These are phyloP conservation scores for Parazoanthus atlanticus DNA, from an alignment of 92 coral and sea anemone species.

Conservation along the genomic window DNA sequence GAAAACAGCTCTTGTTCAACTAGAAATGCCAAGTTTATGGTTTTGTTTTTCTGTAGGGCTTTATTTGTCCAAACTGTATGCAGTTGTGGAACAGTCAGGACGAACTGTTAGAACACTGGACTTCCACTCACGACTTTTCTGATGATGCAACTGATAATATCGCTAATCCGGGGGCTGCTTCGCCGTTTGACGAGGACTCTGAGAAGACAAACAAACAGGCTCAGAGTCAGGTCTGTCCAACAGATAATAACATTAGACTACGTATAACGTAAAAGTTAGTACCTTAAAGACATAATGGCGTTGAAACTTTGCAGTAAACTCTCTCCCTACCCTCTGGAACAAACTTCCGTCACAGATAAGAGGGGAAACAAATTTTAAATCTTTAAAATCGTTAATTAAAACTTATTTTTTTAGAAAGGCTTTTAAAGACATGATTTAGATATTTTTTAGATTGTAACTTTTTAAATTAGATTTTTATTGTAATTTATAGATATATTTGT, in stretches of 20 bases:
- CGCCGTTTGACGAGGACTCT: not conserved
- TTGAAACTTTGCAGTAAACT: no score
- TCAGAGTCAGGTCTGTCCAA: slow-evolving; percentile 31
- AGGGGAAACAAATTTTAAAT: no score
- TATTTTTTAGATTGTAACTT: no score
- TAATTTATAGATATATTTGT: no score
- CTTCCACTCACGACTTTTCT: slow-evolving; percentile 56
- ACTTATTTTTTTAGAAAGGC: no score
- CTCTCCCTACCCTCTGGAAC: no score
- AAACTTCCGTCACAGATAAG: no score
- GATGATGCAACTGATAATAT: slow-evolving; percentile 23
- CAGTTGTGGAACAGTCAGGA: slow-evolving; percentile 87
- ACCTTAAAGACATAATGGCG: no score
- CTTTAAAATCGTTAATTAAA: no score
- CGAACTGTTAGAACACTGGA: slow-evolving; percentile 88
- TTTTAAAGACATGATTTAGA: no score
- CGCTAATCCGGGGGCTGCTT: not conserved
- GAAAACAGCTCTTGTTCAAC: not conserved
- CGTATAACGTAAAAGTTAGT: not conserved
- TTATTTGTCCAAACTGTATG: slow-evolving; percentile 97
- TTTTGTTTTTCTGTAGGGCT: slow-evolving; percentile 71
- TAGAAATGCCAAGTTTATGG: not conserved
- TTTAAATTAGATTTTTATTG: no score
- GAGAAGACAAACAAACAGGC: slow-evolving; percentile 28
- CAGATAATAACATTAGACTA: not conserved